phyloP scores from a whole-genome alignment of 2,113 vertebrate genomes.

The Polyodon spathula region DNA sequence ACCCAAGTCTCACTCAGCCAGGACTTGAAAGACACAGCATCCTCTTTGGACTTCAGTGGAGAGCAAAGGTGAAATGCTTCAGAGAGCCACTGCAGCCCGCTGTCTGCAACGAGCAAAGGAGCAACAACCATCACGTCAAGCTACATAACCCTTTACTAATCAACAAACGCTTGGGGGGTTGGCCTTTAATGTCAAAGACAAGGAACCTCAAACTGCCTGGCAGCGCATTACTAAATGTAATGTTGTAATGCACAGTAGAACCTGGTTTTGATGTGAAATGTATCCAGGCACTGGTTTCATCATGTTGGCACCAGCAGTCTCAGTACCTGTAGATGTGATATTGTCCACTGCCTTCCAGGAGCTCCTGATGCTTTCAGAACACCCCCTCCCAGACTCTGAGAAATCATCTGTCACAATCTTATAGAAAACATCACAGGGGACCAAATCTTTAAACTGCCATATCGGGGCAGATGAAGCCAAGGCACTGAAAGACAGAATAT shows the following conservation, averaged over 20 bases:
- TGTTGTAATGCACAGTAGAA: no score
- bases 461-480: conserved; percentile 89
- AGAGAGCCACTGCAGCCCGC: conserved; percentile 76
- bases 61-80: conserved; percentile 64
- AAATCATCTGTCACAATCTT: conserved; percentile 79
- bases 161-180: no score
- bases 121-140: no score
- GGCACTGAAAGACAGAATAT: conserved; percentile 57
- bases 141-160: no score
- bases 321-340: conserved; percentile 67
- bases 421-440: conserved; percentile 73
- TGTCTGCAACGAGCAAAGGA: conserved; percentile 40
- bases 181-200: no score
- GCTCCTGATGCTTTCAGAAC: conserved; percentile 66
- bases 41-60: conserved; percentile 55
- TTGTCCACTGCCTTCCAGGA: conserved; percentile 78
- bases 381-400: conserved; percentile 60
- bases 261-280: no score
- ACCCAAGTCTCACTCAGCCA: conserved; percentile 91
- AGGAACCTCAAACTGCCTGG: no score
- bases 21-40: conserved; percentile 59
- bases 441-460: conserved; percentile 81
- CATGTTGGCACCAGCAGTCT: no score
- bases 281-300: no score
- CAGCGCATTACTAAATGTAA: no score